phyloP scores from a whole-genome alignment of 2,113 vertebrate species.

The Anguilla japonica region DNA sequence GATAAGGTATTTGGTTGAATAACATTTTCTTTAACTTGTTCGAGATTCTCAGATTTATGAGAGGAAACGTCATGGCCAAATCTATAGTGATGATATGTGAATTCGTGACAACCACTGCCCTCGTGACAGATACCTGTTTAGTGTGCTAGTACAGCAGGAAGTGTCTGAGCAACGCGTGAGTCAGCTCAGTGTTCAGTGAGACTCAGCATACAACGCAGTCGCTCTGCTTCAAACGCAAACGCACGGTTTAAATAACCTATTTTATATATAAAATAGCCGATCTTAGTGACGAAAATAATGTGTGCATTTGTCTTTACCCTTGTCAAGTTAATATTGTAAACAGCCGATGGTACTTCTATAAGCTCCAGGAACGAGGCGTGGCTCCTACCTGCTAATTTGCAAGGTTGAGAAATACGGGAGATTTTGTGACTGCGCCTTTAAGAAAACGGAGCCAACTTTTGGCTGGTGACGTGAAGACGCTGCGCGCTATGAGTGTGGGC shows the following conservation, averaged over 20 bases:
- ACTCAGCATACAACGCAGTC: neutral
- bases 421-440: slow-evolving; percentile 69
- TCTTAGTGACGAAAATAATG: neutral
- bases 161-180: neutral
- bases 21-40: neutral
- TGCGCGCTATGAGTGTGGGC: slow-evolving; percentile 63
- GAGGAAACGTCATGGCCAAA: neutral
- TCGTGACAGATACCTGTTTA: neutral
- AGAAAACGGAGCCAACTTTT: slow-evolving; percentile 43
- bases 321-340: neutral
- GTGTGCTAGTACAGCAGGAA: neutral
- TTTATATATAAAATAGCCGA: neutral
- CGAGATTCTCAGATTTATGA: neutral
- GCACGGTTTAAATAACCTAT: neutral
- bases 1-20: too few species aligned
- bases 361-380: slow-evolving; percentile 33
- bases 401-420: slow-evolving; percentile 29
- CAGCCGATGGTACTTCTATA: too few species aligned
- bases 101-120: neutral
- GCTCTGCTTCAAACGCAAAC: neutral
- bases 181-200: neutral
- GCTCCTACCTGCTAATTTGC: slow-evolving; percentile 11
- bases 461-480: slow-evolving; percentile 61
- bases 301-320: neutral
- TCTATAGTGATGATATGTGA: neutral